Evolutionary conservation across 2,888 invertebrate species (phyloP), one percentile per base, ranked within the genome.

Genomic region (Cerastis leucographa): DNA sequence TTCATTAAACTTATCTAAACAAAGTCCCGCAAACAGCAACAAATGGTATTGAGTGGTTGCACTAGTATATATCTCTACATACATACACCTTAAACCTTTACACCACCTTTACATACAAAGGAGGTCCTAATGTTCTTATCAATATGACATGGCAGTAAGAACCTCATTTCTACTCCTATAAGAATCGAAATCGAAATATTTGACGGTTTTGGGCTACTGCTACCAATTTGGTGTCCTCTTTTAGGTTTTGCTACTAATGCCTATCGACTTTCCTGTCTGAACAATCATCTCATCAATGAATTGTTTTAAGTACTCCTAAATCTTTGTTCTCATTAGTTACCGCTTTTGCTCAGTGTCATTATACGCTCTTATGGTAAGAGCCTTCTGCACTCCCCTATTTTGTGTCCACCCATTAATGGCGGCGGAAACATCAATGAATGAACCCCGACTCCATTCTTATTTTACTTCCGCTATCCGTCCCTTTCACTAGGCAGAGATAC

Each of bases 401-500:
- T 77, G 79, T 79, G 81, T 80, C 84, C 71, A 73, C 73, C 89
- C 92, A 92, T 93, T 93, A 90, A 92, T 86, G 89, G 87, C 90
- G 89, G 90, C 92, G 92, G 92, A 93, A 94, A 93, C 92, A 90
- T 94, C 92, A 94, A 94, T 95, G 95, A 95, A 95, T 93, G 94
- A 92, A 91, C 90, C 90, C 91, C 90, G 89, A 85, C 90, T 90
- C 90, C 94, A 94, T 94, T 94, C 94, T 94, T 92, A 90, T 91
- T 91, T 85, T 78, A 91, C 91, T 95, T 95, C 95, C 95, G 93
- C 92, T 89, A 86, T 91, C 90, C 83, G 81, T 94, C 94, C 89
- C 90, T 92, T 85, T 94, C 91, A 80, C 90, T 80, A 91, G 75
- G 78, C 64, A 86, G 91, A 90, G 92, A 93, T 54, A 81, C 82